These are phyloP conservation scores for Scomber scombrus DNA, from an alignment of 2,113 vertebrate genomes.

Conservation along the genomic window DNA sequence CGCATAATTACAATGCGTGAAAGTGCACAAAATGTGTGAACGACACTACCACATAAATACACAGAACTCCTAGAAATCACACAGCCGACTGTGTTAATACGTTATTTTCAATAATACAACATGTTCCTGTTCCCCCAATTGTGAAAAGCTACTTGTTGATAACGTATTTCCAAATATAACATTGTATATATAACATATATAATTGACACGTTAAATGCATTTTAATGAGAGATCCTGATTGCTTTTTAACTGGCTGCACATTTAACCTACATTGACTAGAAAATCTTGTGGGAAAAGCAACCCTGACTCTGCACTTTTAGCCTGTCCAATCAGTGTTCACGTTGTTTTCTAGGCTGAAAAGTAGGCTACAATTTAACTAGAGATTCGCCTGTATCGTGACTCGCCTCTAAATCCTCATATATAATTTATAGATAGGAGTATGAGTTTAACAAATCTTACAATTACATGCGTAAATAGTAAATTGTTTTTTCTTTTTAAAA, in stretches of 20 bases:
- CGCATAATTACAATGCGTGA: neutral
- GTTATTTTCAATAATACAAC: constrained; percentile 8
- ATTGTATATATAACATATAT: no score
- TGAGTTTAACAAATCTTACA: neutral
- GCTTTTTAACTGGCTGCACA: neutral
- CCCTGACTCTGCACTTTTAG: constrained; percentile 62
- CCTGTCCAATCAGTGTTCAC: constrained; percentile 19
- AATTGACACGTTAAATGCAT: neutral
- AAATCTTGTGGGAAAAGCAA: constrained; percentile 61
- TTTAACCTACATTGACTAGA: constrained; percentile 8
- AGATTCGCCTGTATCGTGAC: neutral
- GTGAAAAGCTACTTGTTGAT: constrained; percentile 46
- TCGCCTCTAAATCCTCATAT: constrained; percentile 5
- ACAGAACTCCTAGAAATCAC: neutral
- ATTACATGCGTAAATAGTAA: neutral
- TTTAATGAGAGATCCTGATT: neutral
- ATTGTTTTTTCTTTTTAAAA: neutral
- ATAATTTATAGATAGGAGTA: neutral
- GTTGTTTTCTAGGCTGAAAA: constrained; percentile 46
- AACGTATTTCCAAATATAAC: neutral
- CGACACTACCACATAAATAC: neutral
- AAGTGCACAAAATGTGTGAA: neutral
- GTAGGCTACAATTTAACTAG: constrained; percentile 9
- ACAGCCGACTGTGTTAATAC: neutral
- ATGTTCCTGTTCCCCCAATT: neutral